Conservation (phyloP, 2,797 vertebrate genomes). For the Lithobates pipiens region DNA sequence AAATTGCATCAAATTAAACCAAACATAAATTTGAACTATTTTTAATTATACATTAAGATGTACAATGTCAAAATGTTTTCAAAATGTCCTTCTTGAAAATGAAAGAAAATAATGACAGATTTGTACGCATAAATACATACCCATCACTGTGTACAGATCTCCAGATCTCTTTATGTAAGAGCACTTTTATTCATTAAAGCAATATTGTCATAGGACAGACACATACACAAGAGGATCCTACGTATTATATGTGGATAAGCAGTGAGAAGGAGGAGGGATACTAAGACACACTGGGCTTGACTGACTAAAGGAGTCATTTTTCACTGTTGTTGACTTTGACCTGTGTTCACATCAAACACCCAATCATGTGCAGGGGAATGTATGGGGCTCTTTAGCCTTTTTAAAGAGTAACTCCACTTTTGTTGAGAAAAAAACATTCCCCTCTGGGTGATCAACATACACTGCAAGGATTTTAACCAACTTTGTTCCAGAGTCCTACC, state of each 20-base stretch:
- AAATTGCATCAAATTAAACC: neutral
- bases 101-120: constrained; percentile 4
- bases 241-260: neutral
- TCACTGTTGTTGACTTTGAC: neutral
- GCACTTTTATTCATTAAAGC: constrained; percentile 53
- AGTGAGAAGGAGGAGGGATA: neutral
- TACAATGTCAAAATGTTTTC: constrained; percentile 12
- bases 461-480: too few species aligned
- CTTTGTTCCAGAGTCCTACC: too few species aligned
- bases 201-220: neutral
- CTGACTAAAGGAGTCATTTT: neutral
- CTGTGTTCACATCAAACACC: neutral
- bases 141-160: neutral
- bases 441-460: too few species aligned
- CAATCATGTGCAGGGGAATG: neutral
- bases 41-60: constrained; percentile 27
- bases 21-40: neutral
- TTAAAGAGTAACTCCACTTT: too few species aligned
- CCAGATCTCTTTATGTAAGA: constrained; percentile 33
- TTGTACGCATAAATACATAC: neutral
- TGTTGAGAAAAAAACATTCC: too few species aligned
- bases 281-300: neutral
- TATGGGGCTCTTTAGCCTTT: neutral
- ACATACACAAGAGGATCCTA: neutral
- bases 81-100: constrained; percentile 17